Conservation (phyloP, 2,888 invertebrate species). For the Eupithecia abbreviata region DNA sequence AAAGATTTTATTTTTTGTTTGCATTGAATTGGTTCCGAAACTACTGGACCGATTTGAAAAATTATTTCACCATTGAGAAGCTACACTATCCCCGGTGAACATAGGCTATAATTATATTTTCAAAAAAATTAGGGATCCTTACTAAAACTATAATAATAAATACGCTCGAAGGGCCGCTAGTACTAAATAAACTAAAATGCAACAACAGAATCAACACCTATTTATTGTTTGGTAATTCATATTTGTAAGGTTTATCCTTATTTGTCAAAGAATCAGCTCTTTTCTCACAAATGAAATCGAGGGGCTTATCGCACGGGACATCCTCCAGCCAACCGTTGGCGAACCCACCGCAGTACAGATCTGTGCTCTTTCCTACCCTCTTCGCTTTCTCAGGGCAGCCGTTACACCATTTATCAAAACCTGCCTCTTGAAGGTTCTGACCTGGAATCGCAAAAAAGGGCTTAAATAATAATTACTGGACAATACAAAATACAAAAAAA, state of each 20-base stretch:
- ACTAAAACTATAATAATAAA: no score
- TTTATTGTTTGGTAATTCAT: neutral
- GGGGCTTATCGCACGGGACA: neutral
- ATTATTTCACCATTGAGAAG: no score
- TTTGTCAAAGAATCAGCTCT: conserved; percentile 7
- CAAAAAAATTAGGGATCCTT: no score
- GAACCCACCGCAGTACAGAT: conserved; percentile 16
- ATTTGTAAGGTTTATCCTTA: neutral
- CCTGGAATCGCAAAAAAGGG: conserved; percentile 13
- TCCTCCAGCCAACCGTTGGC: conserved; percentile 7
- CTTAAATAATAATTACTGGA: no score
- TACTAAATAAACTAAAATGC: no score
- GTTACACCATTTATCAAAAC: conserved; percentile 15
- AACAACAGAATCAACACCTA: neutral
- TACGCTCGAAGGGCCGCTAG: no score
- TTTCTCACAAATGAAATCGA: conserved; percentile 20
- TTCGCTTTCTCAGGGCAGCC: conserved; percentile 1
- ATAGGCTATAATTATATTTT: no score
- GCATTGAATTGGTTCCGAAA: no score
- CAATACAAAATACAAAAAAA: no score
- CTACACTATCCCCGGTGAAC: no score
- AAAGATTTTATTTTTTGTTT: no score
- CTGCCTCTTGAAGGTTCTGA: conserved; percentile 19
- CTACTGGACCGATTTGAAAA: no score
- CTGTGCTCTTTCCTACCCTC: neutral